Percentiles rank a stretch among this genome's conserved stretches.
These are phyloP conservation scores for Isotomurus palustris DNA, from an alignment of 2,888 invertebrate genomes.

Conservation along the genomic window DNA sequence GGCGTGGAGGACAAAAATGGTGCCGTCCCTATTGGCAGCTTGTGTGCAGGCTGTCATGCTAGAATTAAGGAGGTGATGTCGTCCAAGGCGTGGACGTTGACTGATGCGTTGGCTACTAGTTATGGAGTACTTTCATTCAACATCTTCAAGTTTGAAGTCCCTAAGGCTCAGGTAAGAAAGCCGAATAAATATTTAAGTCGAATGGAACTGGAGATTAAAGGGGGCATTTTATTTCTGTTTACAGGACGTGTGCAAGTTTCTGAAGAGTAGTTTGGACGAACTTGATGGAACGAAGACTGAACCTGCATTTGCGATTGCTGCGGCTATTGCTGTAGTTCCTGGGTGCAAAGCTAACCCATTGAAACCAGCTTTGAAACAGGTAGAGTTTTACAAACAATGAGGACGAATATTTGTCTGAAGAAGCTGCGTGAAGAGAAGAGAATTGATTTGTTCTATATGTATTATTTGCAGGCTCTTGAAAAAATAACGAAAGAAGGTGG, in stretches of 20 bases:
- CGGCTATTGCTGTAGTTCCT: slow-evolving; percentile 32
- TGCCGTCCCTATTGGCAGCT: slow-evolving; percentile 20
- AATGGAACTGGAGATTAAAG: not conserved
- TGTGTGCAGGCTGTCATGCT: slow-evolving; percentile 21
- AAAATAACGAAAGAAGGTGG: slow-evolving; percentile 39
- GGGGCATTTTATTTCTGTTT: not conserved
- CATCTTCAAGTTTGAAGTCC: slow-evolving; percentile 32
- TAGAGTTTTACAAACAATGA: slow-evolving; percentile 6
- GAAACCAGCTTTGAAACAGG: slow-evolving; percentile 40
- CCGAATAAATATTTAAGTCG: not conserved
- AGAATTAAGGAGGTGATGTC: slow-evolving; percentile 30
- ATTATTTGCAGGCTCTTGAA: slow-evolving; percentile 33
- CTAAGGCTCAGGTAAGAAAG: slow-evolving; percentile 35
- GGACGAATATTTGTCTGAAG: not conserved
- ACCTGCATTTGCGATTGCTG: slow-evolving; percentile 26
- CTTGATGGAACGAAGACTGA: slow-evolving; percentile 41
- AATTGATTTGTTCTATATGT: too few relatives aligned
- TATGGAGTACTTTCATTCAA: slow-evolving; percentile 35
- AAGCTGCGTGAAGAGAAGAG: not conserved
- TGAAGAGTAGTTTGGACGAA: slow-evolving; percentile 32
- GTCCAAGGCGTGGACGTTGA: slow-evolving; percentile 35
- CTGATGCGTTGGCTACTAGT: slow-evolving; percentile 33
- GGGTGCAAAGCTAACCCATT: slow-evolving; percentile 34
- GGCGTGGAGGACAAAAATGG: slow-evolving; percentile 30
- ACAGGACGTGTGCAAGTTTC: slow-evolving; percentile 41